Percentiles rank a stretch among this genome's conserved stretches.
These are phyloP conservation scores for Dexiosoma caninum DNA, from an alignment of 2,888 invertebrate genomes.

Conservation along the genomic window DNA sequence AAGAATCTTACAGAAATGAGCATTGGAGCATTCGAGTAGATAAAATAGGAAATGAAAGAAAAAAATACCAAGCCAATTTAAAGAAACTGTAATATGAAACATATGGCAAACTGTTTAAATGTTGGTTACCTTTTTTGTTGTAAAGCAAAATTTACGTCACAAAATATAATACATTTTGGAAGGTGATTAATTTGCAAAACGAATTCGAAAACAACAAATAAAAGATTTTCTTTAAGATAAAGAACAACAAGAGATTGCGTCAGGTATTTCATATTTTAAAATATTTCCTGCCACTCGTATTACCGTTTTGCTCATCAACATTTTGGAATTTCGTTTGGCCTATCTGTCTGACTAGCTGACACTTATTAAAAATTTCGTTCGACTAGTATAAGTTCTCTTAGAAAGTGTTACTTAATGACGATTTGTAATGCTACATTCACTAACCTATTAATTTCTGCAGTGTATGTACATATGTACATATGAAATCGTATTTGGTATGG, in stretches of 20 bases:
- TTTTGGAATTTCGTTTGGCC: too few species aligned
- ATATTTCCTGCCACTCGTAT: background rate
- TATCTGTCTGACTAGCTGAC: background rate
- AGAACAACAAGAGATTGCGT: too few species aligned
- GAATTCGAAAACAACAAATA: background rate
- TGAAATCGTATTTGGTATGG: background rate
- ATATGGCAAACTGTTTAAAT: constrained; percentile 38
- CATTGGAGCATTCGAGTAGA: background rate
- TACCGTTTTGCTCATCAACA: background rate
- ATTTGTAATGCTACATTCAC: background rate
- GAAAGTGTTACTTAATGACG: constrained; percentile 1
- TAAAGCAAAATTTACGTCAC: constrained; percentile 18
- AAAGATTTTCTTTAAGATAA: too few species aligned
- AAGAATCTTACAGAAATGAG: background rate
- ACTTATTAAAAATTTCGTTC: constrained; percentile 3
- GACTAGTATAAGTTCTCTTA: background rate
- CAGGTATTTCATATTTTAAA: background rate
- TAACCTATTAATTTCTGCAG: too few species aligned
- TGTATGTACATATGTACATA: background rate
- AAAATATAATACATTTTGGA: background rate
- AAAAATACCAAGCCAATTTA: background rate
- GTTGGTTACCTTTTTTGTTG: background rate
- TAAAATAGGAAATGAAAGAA: background rate
- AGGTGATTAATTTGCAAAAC: background rate
- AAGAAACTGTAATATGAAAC: constrained; percentile 33